A percentile compares a stretch with the other conserved stretches of the same genome.
These are phyloP conservation scores for Tamandua tetradactyla DNA, from an alignment of 2,797 vertebrate genomes.

Conservation along the genomic window DNA sequence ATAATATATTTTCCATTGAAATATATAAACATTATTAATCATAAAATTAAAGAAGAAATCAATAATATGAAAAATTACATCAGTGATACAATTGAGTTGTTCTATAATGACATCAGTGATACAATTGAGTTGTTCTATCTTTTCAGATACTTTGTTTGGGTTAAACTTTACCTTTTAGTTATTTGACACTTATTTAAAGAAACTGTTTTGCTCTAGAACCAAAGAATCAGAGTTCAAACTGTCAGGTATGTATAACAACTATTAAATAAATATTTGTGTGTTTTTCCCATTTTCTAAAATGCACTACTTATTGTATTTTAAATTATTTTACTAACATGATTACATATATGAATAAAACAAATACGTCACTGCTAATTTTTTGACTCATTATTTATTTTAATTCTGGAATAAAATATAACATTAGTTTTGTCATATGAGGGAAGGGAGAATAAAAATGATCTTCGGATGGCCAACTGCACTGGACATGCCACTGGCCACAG, in stretches of 20 bases:
- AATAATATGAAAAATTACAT: not conserved
- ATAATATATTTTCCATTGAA: not conserved
- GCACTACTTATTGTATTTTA: not conserved
- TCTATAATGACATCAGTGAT: not conserved
- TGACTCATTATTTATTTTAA: not conserved
- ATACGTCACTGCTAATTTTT: not conserved
- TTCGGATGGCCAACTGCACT: not conserved
- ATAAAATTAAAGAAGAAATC: not conserved
- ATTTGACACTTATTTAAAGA: not conserved
- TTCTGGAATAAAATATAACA: not conserved
- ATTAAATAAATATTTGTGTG: not conserved
- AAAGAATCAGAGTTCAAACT: not conserved
- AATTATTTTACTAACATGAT: not conserved
- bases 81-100: not conserved
- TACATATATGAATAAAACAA: not conserved
- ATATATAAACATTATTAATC: not conserved
- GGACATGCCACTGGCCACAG: not conserved
- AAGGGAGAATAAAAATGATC: not conserved
- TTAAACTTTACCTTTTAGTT: conserved; percentile 14
- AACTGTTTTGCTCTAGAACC: not conserved
- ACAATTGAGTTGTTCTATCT: not conserved
- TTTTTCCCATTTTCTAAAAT: not conserved
- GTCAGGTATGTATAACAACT: not conserved
- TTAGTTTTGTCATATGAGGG: not conserved
- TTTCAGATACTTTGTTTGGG: not conserved